Evolutionary conservation across 1,140 invertebrate genomes (phyloP).

Genomic region (Cydia pomonella): DNA sequence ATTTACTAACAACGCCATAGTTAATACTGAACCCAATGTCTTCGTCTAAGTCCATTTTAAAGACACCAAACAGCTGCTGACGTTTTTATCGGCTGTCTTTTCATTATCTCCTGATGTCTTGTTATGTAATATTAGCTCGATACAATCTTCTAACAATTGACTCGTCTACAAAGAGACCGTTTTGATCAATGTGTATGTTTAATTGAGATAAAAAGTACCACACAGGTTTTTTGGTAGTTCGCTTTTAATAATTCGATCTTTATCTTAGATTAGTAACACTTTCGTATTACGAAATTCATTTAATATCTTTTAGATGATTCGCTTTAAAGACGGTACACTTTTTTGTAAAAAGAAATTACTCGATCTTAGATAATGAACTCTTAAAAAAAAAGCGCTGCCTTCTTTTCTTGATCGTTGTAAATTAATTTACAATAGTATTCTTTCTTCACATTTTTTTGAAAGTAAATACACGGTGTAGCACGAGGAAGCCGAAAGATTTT

Average conservation of each 20-base stretch:
- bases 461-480: no score
- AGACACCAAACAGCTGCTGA: conserved; percentile 34
- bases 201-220: conserved; percentile 55
- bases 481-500: no score
- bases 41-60: conserved; percentile 6
- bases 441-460: no score
- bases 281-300: conserved; percentile 29
- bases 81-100: conserved; percentile 61
- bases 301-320: conserved; percentile 6
- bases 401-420: no score
- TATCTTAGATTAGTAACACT: conserved; percentile 27
- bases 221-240: conserved; percentile 36
- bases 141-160: conserved; percentile 59
- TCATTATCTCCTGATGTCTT: conserved; percentile 53
- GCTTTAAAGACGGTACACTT: background rate
- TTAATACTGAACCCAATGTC: conserved; percentile 20
- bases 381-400: no score
- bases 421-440: no score
- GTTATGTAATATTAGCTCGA: conserved; percentile 68
- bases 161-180: conserved; percentile 42
- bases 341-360: background rate
- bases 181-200: conserved; percentile 46
- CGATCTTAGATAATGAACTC: background rate
- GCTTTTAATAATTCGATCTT: conserved; percentile 20
- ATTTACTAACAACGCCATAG: background rate